Base-by-base conservation (phyloP, 2,113 vertebrate species). In the Oceanodroma tethys region DNA sequence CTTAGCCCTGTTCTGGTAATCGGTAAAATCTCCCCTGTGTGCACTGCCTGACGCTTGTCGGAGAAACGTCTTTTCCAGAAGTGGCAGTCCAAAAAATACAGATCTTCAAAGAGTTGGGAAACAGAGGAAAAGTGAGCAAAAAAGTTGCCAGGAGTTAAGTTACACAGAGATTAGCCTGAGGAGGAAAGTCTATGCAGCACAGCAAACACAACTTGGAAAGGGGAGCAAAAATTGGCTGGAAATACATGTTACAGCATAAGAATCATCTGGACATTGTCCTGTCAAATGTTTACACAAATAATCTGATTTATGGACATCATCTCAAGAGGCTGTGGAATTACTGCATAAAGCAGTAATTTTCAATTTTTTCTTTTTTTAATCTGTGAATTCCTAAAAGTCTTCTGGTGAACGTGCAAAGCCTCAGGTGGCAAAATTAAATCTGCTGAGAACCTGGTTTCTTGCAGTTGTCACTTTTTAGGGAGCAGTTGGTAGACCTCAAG, bases 281-380 rank as follows among this genome's bases (percentile, higher is more conserved):
- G 70, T 80, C 93, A 97, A 95, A 96, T 53, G 90, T 95, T 96
- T 95, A 81, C 81, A 58, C 32, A 82, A 53, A 52, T 60, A 36
- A 58, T 82, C 70, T 73, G 70, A 85, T 74, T 94, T 75, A 70
- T 26, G 50, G 38, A 10, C 0, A 0, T 38, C 52, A 60, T 48
- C 22, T 67, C 26, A 85, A 91, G 63, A 84, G 50, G 5, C 16
- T 50, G 38, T 43, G 23, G 26, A 85, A 66, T 50, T 56, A 21
- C 17, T 47, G 36, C 20, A 48, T n/a, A 53, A 85, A 82, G 30
- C 17, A 53, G 22, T 11, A n/a, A 52, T 75, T 90, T 85, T 42
- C 5, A 45, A 19, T 30, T 42, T 43, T 18, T 4, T 20, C 22
- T 53, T 42, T 59, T 34, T 38, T 55, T 67, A 47, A 42, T 63